phyloP scores from a whole-genome alignment of 2,797 vertebrate genomes.

The Labroides dimidiatus region DNA sequence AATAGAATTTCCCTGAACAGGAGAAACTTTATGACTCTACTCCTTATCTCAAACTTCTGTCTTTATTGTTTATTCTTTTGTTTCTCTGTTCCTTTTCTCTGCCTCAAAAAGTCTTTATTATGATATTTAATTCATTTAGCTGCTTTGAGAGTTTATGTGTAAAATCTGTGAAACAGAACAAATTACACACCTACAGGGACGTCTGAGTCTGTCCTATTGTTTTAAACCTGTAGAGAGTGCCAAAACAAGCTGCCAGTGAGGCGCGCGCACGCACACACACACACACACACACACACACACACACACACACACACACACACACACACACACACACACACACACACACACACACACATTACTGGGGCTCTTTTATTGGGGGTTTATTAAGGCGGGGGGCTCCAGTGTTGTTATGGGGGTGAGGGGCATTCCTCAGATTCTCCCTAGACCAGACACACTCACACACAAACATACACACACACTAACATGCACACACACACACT shows the following conservation, averaged over 20 bases:
- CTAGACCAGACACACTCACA: constrained; percentile 54
- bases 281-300: too few relatives aligned
- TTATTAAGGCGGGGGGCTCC: constrained; percentile 65
- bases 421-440: constrained; percentile 82
- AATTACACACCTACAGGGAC: constrained; percentile 15
- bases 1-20: constrained; percentile 20
- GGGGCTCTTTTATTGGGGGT: constrained; percentile 59
- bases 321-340: too few relatives aligned
- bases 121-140: constrained; percentile 23
- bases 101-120: background rate
- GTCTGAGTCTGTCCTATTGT: constrained; percentile 40
- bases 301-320: too few relatives aligned
- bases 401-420: constrained; percentile 66
- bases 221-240: constrained; percentile 25
- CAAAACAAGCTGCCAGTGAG: constrained; percentile 22
- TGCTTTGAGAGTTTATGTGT: constrained; percentile 3
- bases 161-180: constrained; percentile 23
- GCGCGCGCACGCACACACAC: too few relatives aligned
- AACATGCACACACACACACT: constrained; percentile 41
- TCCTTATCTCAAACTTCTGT: background rate
- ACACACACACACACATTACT: too few relatives aligned
- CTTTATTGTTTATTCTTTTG: too few relatives aligned
- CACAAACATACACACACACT: constrained; percentile 17
- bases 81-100: background rate
- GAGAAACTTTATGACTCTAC: too few relatives aligned